Conservation (phyloP, 2,113 vertebrate genomes). For the Anhinga rufa region DNA sequence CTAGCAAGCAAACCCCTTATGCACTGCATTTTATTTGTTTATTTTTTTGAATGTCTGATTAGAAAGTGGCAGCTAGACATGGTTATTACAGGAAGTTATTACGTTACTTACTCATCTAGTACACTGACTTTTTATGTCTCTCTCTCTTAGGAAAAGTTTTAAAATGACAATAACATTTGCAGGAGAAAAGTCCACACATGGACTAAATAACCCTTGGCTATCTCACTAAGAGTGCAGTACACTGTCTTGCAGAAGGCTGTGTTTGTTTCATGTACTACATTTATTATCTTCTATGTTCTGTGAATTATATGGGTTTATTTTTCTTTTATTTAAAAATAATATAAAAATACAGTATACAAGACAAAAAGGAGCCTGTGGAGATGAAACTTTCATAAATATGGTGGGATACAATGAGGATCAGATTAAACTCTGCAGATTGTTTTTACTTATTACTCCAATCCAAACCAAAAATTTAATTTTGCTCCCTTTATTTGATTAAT, state of each 20-base stretch:
- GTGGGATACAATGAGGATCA: neutral
- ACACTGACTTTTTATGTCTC: neutral
- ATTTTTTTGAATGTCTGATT: neutral
- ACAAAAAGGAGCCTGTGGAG: neutral
- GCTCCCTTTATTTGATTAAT: neutral
- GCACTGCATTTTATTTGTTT: neutral
- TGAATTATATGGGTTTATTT: neutral
- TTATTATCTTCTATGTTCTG: neutral
- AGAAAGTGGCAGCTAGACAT: neutral
- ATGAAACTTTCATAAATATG: neutral
- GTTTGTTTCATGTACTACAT: neutral
- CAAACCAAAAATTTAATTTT: neutral
- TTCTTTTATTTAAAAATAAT: neutral
- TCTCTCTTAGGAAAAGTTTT: neutral
- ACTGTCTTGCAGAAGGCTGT: neutral
- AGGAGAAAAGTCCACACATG: neutral
- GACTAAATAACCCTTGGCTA: neutral
- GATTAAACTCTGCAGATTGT: neutral
- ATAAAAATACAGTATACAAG: neutral
- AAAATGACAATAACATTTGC: neutral
- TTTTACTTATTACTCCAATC: neutral
- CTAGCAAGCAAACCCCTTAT: neutral
- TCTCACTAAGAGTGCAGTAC: neutral
- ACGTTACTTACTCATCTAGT: neutral
- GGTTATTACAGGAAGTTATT: neutral